These are phyloP conservation scores for Zosterops japonicus DNA, from an alignment of 2,113 vertebrate genomes.

Conservation along the genomic window DNA sequence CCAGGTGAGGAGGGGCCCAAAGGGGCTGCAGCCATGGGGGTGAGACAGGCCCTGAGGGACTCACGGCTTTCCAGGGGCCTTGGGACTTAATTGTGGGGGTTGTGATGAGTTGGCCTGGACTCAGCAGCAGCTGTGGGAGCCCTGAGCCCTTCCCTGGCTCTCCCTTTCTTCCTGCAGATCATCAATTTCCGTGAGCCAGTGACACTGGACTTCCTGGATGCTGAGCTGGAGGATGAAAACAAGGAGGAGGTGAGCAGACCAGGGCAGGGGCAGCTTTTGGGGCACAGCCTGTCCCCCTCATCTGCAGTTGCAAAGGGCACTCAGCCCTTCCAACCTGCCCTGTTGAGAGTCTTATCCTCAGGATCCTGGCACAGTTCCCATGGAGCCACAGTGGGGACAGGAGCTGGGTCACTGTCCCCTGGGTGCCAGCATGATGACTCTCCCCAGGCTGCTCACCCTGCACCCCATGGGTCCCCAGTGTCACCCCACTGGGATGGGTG, in stretches of 20 bases:
- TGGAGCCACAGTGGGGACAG: accelerated
- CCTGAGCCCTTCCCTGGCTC: not conserved
- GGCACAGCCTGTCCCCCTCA: not conserved
- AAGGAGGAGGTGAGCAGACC: constrained; percentile 87
- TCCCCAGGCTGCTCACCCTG: not conserved
- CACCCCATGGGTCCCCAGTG: not conserved
- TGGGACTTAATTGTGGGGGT: not conserved
- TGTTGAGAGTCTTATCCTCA: not conserved
- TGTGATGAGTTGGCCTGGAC: not conserved
- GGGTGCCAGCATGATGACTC: not conserved
- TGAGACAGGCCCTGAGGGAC: not conserved
- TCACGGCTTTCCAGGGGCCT: accelerated
- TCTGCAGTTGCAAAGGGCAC: not conserved
- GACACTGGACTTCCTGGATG: constrained; percentile 95
- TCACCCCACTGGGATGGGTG: not conserved
- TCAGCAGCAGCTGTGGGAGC: accelerated
- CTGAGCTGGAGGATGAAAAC: constrained; percentile 91
- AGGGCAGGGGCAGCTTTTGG: not conserved
- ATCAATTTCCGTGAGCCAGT: constrained; percentile 95
- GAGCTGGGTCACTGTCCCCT: not conserved
- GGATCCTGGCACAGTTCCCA: accelerated
- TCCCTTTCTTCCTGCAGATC: constrained; percentile 76
- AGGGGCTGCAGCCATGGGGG: accelerated
- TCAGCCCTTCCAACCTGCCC: not conserved
- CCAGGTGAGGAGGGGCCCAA: constrained; percentile 75